A percentile compares a stretch with the other conserved stretches of the same genome.
Evolutionary conservation across 2,797 vertebrate genomes (phyloP).

Genomic region (Tarsius wallacei): DNA sequence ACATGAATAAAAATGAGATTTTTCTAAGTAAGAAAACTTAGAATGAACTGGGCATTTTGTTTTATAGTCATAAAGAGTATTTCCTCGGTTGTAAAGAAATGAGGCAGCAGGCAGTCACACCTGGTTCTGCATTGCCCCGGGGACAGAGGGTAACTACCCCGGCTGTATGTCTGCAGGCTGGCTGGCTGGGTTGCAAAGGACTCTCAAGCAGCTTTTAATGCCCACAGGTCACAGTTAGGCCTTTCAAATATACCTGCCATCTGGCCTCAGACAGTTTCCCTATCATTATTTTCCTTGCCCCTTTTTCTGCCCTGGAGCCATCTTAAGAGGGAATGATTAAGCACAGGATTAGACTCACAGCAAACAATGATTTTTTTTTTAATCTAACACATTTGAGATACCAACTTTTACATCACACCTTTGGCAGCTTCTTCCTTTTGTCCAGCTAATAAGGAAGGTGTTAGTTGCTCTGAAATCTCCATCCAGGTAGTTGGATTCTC

Average conservation of each 20-base stretch:
- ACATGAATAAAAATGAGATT: conserved; percentile 1
- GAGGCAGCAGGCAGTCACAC: conserved; percentile 55
- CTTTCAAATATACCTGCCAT: conserved; percentile 77
- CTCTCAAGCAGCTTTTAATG: not conserved
- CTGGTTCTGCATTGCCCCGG: not conserved
- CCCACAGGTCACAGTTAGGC: conserved; percentile 63
- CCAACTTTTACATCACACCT: conserved; percentile 25
- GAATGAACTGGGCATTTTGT: conserved; percentile 26
- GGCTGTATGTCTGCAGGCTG: conserved; percentile 2
- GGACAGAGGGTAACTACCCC: not conserved
- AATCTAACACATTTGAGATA: not conserved
- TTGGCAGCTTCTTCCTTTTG: conserved; percentile 31
- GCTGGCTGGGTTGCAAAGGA: not conserved
- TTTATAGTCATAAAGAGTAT: conserved; percentile 34
- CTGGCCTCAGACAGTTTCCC: conserved; percentile 70
- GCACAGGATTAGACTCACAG: conserved; percentile 48
- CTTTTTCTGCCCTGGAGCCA: conserved; percentile 70
- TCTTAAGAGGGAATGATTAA: conserved; percentile 69
- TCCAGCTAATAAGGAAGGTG: not conserved
- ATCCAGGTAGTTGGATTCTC: not conserved
- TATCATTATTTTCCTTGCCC: conserved; percentile 69
- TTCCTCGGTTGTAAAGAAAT: conserved; percentile 40
- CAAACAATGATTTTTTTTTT: conserved; percentile 36
- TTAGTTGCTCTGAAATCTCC: not conserved
- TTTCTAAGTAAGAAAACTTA: conserved; percentile 51